Base-by-base conservation (phyloP, 2,113 vertebrate species). In the Scomber scombrus region DNA sequence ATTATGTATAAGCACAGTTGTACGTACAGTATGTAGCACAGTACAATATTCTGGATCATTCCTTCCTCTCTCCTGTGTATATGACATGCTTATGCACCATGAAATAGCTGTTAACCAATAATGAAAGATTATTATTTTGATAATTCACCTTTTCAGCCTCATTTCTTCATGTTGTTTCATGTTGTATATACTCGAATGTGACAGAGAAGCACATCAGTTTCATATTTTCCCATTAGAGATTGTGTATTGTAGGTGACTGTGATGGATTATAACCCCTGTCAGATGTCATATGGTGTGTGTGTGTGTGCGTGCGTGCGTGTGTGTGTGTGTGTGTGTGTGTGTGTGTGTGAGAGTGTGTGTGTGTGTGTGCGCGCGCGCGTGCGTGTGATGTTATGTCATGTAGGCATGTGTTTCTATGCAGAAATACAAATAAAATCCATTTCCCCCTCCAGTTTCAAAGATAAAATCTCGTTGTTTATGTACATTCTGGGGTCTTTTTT, bases 321-420 rank as follows among this genome's bases (percentile, higher is more conserved):
- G 45, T 46, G 71, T 14, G 60, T 51, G 54, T 29, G 34, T 46
- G 34, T 26, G 34, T 18, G 70, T 19, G 70, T 11, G 69, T 47
- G 40, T 19, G 70, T 69, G 71, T 43, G 64, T 63, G 56, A 29
- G 72, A 26, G 66, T 7, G 62, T 49, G 74, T 0, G 61, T 7
- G 54, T 6, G 80, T 47, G 52, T 18, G 58, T 70, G 52, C 45
- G 71, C 14, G 75, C 18, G 52, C 5, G 52, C 18, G 61, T 52
- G 63, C 8, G 45, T 71, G 78, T 60, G 56, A 31, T 65, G 51
- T 76, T 86, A 78, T 89, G 80, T 75, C 81, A 85, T 88, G 81
- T 89, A 91, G 89, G 90, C 86, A 91, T 86, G 91, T 91, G 80
- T 94, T 89, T 93, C 88, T 89, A 91, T 94, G 93, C 91, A 91